Evolutionary conservation across 2,113 vertebrate genomes (phyloP).

Genomic region (Ceyx margarethae): DNA sequence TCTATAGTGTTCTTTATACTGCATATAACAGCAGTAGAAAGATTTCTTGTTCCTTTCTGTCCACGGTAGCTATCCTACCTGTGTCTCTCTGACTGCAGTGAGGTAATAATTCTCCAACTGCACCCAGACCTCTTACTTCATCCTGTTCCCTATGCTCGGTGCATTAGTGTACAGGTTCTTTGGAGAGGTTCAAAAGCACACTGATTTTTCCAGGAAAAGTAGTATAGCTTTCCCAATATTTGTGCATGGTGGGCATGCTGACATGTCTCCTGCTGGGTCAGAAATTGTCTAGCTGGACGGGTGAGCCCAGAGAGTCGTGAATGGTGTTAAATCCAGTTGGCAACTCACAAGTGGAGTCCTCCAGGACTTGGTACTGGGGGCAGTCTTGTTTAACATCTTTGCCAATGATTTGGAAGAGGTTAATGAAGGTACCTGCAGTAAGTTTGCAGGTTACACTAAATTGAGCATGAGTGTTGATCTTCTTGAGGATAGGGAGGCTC

Average conservation of each 20-base stretch:
- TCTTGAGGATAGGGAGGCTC: too few species aligned
- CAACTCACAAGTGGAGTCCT: too few species aligned
- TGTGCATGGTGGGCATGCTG: background rate
- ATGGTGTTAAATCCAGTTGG: too few species aligned
- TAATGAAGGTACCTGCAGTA: too few species aligned
- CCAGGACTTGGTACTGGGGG: too few species aligned
- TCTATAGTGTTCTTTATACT: background rate
- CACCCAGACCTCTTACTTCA: background rate
- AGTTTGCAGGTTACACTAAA: too few species aligned
- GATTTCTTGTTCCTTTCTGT: background rate
- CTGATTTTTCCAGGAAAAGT: background rate
- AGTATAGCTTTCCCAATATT: background rate
- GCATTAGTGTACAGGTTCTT: background rate
- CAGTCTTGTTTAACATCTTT: too few species aligned
- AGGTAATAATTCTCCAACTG: background rate
- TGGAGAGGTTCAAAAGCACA: background rate
- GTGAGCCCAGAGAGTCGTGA: too few species aligned
- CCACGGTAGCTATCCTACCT: accelerated
- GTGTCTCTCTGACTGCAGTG: background rate
- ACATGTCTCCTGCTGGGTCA: too few species aligned
- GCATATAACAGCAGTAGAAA: background rate
- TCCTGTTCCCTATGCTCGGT: background rate
- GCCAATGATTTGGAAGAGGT: too few species aligned
- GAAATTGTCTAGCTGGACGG: too few species aligned
- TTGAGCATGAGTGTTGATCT: too few species aligned